Evolutionary conservation across 1,140 invertebrate genomes (phyloP), one percentile per base, ranked within the genome.

Genomic region (Trichomalopsis sarcophagae): DNA sequence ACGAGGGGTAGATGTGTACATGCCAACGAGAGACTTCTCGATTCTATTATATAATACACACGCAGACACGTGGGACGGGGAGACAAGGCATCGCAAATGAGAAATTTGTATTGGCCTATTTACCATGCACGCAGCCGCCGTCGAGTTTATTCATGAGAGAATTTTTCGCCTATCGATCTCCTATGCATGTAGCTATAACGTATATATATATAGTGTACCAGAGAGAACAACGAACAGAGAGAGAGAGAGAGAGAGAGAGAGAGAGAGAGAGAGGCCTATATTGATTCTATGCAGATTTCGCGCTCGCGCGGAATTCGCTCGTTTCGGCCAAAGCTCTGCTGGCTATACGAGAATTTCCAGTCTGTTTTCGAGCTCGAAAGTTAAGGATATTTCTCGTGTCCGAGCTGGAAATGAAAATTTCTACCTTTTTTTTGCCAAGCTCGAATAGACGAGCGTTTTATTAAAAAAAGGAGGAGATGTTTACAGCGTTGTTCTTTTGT

Each of bases 261-360:
- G 55, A 62, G 21, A 62, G 17, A 14, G 17, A n/a, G 14, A 62
- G 21, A 7, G 21, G 21, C 55, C 21, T 62, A n/a, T 75, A 75
- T 75, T 75, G 73, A 75, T 75, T 75, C 36, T 75, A 75, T 75
- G 73, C 73, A 75, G 73, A 75, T 75, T 75, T 40, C 73, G 7
- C 50, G 17, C 75, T 27, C 27, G 21, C 76, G 7, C 44, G 44
- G 17, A 5, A 30, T 55, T 44, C n/a, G 17, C 74, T 76, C 1
- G 14, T 62, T n/a, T 62, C 21, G 55, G 14, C 21, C 55, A 44
- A 44, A 44, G 40, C 40, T 44, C 40, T 44, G 4, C 36, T 44
- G 4, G 17, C 21, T 62, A 62, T 21, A 62, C 40, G 40, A 62
- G 55, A 62, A 62, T 62, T 62, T n/a, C 55, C 21, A 62, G 55